Evolutionary conservation across 2,888 invertebrate genomes (phyloP).

Genomic region (Hypomecis punctinalis): DNA sequence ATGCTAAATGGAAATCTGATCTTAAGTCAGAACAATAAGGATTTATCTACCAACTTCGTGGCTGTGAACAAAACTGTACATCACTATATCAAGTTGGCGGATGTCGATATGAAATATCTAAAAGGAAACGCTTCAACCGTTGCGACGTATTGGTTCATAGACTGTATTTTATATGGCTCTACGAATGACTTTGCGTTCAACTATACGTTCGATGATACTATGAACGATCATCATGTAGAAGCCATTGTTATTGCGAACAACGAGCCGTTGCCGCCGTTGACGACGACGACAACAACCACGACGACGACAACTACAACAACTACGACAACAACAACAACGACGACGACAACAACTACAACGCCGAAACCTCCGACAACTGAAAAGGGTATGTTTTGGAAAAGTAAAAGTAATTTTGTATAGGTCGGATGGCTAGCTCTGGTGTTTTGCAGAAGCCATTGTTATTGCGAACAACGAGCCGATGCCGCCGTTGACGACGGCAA

Average conservation of each 20-base stretch:
- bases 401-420: background rate
- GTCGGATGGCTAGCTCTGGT: too few species aligned
- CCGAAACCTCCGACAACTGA: constrained; percentile 68
- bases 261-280: constrained; percentile 84
- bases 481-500: too few species aligned
- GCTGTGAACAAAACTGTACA: constrained; percentile 85
- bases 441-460: too few species aligned
- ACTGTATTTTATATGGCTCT: constrained; percentile 89
- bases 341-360: constrained; percentile 71
- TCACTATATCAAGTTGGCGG: constrained; percentile 85
- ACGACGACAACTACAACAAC: constrained; percentile 76
- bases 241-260: constrained; percentile 90
- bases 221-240: constrained; percentile 86
- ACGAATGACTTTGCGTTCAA: constrained; percentile 86
- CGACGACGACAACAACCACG: constrained; percentile 74
- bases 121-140: constrained; percentile 75
- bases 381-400: constrained; percentile 9
- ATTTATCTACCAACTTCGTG: constrained; percentile 85
- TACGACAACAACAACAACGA: constrained; percentile 64
- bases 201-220: constrained; percentile 87
- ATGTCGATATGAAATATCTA: constrained; percentile 87
- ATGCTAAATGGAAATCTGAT: constrained; percentile 88
- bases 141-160: constrained; percentile 91
- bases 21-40: constrained; percentile 86
- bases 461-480: too few species aligned